These are phyloP conservation scores for Siphonodentalium dalli DNA, from an alignment of 2,888 invertebrate species.

Conservation along the genomic window DNA sequence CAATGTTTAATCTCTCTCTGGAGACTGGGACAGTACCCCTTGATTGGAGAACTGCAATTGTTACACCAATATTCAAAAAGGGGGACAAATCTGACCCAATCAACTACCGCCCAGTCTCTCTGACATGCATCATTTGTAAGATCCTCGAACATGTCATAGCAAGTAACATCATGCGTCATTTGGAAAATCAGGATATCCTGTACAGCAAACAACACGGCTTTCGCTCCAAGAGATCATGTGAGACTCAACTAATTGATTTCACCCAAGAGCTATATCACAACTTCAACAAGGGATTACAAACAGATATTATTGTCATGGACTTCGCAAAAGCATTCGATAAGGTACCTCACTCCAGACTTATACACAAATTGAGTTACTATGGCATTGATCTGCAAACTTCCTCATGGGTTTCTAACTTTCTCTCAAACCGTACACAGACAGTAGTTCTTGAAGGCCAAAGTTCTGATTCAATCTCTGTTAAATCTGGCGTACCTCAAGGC, in stretches of 20 bases:
- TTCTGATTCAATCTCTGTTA: constrained; percentile 4
- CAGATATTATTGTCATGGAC: constrained; percentile 18
- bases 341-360: constrained; percentile 6
- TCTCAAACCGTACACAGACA: constrained; percentile 3
- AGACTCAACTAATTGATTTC: constrained; percentile 16
- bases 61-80: constrained; percentile 20
- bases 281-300: constrained; percentile 14
- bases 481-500: constrained; percentile 18
- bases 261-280: constrained; percentile 18
- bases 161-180: constrained; percentile 13
- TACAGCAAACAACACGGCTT: constrained; percentile 9
- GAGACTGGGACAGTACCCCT: constrained; percentile 12
- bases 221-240: constrained; percentile 8
- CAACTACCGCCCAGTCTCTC: constrained; percentile 14
- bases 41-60: constrained; percentile 9
- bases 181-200: constrained; percentile 4
- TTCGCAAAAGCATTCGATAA: constrained; percentile 12
- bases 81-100: constrained; percentile 15
- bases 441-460: constrained; percentile 10
- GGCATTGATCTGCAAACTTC: constrained; percentile 3
- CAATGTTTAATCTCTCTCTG: constrained; percentile 13
- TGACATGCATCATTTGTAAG: constrained; percentile 22
- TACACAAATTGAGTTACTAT: constrained; percentile 1
- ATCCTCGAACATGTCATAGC: constrained; percentile 20
- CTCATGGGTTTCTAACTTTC: constrained; percentile 11